A percentile compares a stretch with the other conserved stretches of the same genome.
Evolutionary conservation across 1,140 invertebrate species (phyloP).

Genomic region (Octopus sinensis): DNA sequence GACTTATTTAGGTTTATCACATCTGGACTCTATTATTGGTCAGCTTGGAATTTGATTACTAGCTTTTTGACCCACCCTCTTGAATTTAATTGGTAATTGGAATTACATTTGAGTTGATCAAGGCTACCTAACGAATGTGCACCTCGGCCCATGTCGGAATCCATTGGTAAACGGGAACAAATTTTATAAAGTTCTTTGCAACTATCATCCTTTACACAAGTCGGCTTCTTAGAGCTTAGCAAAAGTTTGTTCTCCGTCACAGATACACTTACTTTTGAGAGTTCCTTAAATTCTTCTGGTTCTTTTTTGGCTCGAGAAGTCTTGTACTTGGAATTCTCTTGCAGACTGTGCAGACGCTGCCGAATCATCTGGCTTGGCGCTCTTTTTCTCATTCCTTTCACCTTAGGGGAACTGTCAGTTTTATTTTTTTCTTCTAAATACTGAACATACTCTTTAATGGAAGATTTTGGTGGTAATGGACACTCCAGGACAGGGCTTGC

Average conservation of each 20-base stretch:
- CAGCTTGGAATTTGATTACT: conserved; percentile 42
- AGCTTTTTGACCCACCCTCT: conserved; percentile 43
- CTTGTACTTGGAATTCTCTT: conserved; percentile 26
- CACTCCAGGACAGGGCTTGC: conserved; percentile 1
- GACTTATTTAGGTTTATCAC: no score
- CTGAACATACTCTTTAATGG: conserved; percentile 41
- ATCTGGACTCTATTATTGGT: background rate
- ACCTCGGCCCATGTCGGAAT: background rate
- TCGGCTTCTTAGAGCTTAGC: background rate
- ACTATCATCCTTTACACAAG: background rate
- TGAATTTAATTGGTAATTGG: conserved; percentile 34
- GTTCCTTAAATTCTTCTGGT: background rate
- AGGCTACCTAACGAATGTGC: conserved; percentile 28
- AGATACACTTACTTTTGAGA: background rate
- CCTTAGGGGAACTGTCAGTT: conserved; percentile 19
- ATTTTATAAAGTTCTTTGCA: background rate
- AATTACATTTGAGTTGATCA: conserved; percentile 32
- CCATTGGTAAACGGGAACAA: background rate
- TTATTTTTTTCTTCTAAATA: conserved; percentile 36
- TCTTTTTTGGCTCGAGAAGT: conserved; percentile 13
- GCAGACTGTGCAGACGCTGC: conserved; percentile 37
- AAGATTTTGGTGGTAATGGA: conserved; percentile 14
- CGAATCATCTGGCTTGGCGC: conserved; percentile 40
- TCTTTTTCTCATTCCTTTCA: conserved; percentile 30
- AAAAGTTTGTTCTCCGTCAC: background rate